These are phyloP conservation scores for Stercorarius parasiticus DNA, from an alignment of 2,113 vertebrate genomes.

Conservation along the genomic window DNA sequence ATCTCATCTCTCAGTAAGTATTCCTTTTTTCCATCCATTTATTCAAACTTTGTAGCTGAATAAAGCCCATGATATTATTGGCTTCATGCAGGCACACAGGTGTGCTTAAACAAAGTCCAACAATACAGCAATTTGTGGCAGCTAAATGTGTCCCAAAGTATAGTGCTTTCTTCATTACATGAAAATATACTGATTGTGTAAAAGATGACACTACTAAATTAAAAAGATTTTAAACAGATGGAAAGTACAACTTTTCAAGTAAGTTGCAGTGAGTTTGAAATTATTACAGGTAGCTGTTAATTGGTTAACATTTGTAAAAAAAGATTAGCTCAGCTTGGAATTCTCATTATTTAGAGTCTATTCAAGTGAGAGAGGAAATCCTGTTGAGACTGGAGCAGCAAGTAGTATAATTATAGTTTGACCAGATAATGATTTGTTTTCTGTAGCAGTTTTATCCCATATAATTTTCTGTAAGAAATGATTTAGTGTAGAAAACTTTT, in stretches of 20 bases:
- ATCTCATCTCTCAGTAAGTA: neutral
- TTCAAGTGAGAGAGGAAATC: neutral
- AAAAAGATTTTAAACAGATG: neutral
- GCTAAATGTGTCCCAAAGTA: neutral
- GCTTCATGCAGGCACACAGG: neutral
- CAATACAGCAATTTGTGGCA: neutral
- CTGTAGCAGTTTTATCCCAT: neutral
- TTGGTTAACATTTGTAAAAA: neutral
- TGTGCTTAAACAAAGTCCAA: neutral
- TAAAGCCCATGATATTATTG: neutral
- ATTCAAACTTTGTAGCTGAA: neutral
- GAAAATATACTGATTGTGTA: neutral
- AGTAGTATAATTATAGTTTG: neutral
- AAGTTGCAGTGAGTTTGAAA: neutral
- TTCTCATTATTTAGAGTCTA: neutral
- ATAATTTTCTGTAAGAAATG: neutral
- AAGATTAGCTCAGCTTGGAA: neutral
- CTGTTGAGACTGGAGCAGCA: neutral
- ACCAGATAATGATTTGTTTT: neutral
- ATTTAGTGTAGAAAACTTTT: neutral
- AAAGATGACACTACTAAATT: neutral
- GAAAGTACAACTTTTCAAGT: neutral
- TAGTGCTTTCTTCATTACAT: neutral
- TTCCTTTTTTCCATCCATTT: neutral
- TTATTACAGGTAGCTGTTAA: neutral